Evolutionary conservation across 2,797 vertebrate species (phyloP), one percentile per base, ranked within the genome.

Genomic region (Myiotriccus ornatus): DNA sequence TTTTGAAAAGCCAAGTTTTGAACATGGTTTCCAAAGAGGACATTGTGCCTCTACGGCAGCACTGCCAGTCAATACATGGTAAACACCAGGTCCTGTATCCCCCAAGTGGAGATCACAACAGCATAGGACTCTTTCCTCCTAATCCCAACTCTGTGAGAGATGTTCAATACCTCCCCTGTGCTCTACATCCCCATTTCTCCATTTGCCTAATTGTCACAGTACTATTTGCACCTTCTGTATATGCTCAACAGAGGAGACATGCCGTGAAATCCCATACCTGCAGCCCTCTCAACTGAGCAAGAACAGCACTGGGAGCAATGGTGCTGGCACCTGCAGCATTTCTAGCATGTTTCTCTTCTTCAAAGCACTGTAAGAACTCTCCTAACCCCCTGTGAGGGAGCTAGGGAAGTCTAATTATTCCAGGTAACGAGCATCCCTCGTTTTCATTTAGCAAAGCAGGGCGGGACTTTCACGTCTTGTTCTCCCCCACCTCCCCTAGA

Each of bases 21-120:
- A 68, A n/a, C 30, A 57, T 69, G 12, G 9, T 62, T 89, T 68
- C 44, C 2, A 1, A 39, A 53, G 22, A 60, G 50, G 60, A 52
- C 11, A 10, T 19, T 7, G 12, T 84, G 46, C 34, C 37, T 57
- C 41, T 25, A 4, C 0, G 1, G 34, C 80, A 88, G 17, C 41
- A 27, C 0, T 53, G 35, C 7, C 53, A 22, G 27, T 30, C 79
- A 59, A 30, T 4, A 28, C 0, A 0, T 57, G 25, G 17, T 63
- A 55, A 92, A 57, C 57, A 75, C 4, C 3, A 3, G 3, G 12
- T 35, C 76, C 85, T 20, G 28, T 11, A 47, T 19, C 14, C 30
- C 32, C 30, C 43, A n/a, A 25, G 12, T 53, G 47, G 32, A 64
- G 25, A 60, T 32, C 62, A 60, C 49, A 67, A 14, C 34, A 70